These are phyloP conservation scores for Ochotona princeps DNA, from an alignment of 2,113 vertebrate species.

Conservation along the genomic window DNA sequence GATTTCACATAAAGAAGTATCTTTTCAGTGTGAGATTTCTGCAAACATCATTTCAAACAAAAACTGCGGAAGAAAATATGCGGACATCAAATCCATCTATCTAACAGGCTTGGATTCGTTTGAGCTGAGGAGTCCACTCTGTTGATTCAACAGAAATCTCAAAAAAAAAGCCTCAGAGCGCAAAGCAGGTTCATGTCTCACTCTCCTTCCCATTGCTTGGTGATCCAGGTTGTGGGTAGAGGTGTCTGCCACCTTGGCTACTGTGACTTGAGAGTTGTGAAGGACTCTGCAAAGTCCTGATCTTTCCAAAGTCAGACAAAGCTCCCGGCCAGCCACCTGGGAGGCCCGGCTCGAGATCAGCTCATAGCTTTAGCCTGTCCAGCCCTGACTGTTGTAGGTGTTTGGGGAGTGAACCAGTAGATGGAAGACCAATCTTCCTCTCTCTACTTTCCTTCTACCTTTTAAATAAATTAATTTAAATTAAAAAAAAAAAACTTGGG, in stretches of 20 bases:
- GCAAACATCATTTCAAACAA: constrained; percentile 53
- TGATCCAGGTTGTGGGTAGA: background rate
- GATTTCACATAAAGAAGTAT: background rate
- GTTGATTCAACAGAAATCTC: background rate
- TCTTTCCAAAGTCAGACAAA: background rate
- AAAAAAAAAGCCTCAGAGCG: background rate
- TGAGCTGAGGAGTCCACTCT: background rate
- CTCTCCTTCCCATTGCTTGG: background rate
- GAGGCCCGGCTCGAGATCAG: no score
- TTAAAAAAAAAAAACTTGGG: no score
- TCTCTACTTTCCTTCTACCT: no score
- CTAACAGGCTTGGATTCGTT: background rate
- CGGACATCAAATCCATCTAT: constrained; percentile 6
- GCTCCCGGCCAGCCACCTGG: no score
- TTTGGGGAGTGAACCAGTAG: no score
- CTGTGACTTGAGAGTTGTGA: background rate
- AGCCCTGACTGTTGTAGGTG: no score
- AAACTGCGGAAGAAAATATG: background rate
- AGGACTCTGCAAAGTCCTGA: constrained; percentile 27
- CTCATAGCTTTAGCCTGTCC: no score
- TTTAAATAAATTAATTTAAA: no score
- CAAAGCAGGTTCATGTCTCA: background rate
- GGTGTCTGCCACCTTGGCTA: background rate
- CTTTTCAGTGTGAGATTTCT: constrained; percentile 36
- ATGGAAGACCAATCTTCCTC: no score